These are phyloP conservation scores for Eulemur macaco DNA, from an alignment of 2,113 vertebrate genomes.

Conservation along the genomic window DNA sequence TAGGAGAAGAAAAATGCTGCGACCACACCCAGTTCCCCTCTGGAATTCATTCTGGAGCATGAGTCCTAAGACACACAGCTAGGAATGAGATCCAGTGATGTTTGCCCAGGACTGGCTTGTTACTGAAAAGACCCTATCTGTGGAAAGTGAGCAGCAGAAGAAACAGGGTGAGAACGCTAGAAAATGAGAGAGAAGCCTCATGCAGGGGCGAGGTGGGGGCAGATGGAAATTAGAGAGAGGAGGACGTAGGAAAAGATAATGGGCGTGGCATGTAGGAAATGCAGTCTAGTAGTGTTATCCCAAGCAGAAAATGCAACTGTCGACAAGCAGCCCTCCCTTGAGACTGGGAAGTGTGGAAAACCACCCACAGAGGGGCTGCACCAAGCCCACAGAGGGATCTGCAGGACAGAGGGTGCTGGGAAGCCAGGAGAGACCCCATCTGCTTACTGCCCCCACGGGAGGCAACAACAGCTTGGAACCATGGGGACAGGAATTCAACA, in stretches of 20 bases:
- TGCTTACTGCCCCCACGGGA: background rate
- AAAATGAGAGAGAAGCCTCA: accelerated
- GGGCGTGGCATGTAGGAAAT: background rate
- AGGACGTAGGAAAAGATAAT: background rate
- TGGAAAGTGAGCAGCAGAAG: background rate
- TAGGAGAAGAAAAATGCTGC: background rate
- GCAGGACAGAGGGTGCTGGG: background rate
- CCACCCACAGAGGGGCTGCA: background rate
- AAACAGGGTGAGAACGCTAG: background rate
- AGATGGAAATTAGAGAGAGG: background rate
- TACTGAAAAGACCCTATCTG: background rate
- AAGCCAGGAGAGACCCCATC: background rate
- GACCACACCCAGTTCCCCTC: background rate
- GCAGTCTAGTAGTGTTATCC: background rate
- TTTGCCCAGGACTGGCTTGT: background rate
- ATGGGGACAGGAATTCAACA: accelerated
- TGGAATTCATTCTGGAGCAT: background rate
- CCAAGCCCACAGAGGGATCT: background rate
- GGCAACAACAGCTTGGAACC: accelerated
- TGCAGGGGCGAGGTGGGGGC: background rate
- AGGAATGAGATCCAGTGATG: background rate
- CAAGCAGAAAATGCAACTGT: background rate
- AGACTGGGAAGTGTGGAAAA: background rate
- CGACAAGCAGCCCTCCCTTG: background rate
- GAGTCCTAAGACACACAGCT: background rate